Percentiles rank a stretch among this genome's conserved stretches.
These are phyloP conservation scores for Morus bassanus DNA, from an alignment of 2,797 vertebrate species.

Conservation along the genomic window DNA sequence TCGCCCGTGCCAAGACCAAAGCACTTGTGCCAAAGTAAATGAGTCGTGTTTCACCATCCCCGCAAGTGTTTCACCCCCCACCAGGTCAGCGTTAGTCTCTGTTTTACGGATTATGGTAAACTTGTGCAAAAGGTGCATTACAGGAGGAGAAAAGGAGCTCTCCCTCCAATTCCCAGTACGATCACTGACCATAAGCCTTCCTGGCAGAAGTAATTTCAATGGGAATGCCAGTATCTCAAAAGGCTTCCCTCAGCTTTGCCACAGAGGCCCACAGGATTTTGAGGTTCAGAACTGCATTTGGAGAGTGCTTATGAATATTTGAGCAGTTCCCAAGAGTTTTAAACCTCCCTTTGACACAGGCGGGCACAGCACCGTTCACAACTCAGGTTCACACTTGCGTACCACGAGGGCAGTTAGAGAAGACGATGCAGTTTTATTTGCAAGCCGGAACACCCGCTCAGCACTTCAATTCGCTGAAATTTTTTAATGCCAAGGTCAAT, in stretches of 20 bases:
- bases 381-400: fast-evolving
- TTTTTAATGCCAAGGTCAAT: not conserved
- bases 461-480: not conserved
- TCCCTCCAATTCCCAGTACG: not conserved
- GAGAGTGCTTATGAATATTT: fast-evolving
- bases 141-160: not conserved
- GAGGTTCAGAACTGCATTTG: not conserved
- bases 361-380: fast-evolving
- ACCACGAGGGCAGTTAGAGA: fast-evolving
- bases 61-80: not conserved
- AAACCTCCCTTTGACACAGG: fast-evolving
- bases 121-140: not conserved
- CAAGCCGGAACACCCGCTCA: not conserved
- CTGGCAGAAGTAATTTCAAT: not conserved
- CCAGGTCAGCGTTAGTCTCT: not conserved
- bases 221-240: fast-evolving
- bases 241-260: not conserved
- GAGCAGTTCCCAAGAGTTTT: not conserved
- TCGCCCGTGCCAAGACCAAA: not conserved
- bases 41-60: not conserved
- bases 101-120: too few relatives aligned
- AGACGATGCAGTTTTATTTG: not conserved
- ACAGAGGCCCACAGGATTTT: too few relatives aligned
- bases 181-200: not conserved
- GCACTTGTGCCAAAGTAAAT: not conserved